Conservation (phyloP, 2,888 invertebrate species). For the Eupithecia abbreviata region DNA sequence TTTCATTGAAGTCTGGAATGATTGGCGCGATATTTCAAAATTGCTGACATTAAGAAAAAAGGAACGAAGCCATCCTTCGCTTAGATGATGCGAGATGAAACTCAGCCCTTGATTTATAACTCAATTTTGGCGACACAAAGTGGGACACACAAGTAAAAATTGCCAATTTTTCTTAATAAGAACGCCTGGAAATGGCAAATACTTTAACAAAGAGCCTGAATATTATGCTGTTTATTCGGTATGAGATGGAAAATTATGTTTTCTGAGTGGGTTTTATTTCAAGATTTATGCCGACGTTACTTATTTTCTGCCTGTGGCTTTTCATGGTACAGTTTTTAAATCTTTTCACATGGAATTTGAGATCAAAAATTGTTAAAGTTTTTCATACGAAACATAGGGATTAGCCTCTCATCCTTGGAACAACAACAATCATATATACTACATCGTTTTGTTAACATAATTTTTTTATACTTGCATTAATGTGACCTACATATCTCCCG, state of each 20-base stretch:
- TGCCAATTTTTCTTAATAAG: constrained; percentile 81
- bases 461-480: too few species aligned
- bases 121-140: constrained; percentile 77
- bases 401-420: neutral
- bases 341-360: neutral
- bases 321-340: neutral
- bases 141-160: constrained; percentile 79
- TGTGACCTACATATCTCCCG: neutral
- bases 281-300: constrained; percentile 12
- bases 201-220: constrained; percentile 46
- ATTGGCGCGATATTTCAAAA: constrained; percentile 50
- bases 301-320: neutral
- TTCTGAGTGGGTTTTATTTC: constrained; percentile 14
- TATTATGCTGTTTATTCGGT: constrained; percentile 28
- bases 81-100: constrained; percentile 74
- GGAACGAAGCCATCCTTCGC: constrained; percentile 66
- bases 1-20: constrained; percentile 43
- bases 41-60: constrained; percentile 54
- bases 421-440: neutral
- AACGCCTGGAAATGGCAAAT: constrained; percentile 57
- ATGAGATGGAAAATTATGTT: constrained; percentile 29
- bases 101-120: constrained; percentile 72
- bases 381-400: neutral
- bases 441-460: too few species aligned
- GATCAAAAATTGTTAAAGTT: neutral